These are phyloP conservation scores for Odontamblyopus lacepedii DNA, from an alignment of 2,797 vertebrate genomes.

Conservation along the genomic window DNA sequence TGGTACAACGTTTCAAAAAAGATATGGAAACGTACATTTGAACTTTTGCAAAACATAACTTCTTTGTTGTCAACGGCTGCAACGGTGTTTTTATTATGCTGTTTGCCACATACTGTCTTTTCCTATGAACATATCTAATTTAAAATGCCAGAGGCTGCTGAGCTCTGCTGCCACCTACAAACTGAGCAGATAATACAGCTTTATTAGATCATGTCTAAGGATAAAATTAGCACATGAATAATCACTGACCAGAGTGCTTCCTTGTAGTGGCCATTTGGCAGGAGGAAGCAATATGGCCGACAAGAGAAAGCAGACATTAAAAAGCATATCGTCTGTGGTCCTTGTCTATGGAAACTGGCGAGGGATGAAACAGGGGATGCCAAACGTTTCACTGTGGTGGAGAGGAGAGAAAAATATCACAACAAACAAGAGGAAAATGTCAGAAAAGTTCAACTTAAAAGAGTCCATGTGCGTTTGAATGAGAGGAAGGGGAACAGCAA, in stretches of 20 bases:
- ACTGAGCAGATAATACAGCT: slow-evolving; percentile 44
- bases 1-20: not conserved
- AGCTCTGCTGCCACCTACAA: slow-evolving; percentile 29
- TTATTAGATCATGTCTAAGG: slow-evolving; percentile 41
- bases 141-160: slow-evolving; percentile 23
- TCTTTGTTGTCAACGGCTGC: slow-evolving; percentile 5
- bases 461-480: slow-evolving; percentile 9
- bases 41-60: too few relatives aligned
- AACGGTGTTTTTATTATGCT: slow-evolving; percentile 40
- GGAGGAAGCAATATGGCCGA: slow-evolving; percentile 21
- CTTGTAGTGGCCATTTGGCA: slow-evolving; percentile 64
- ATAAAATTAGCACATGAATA: slow-evolving; percentile 72
- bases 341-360: slow-evolving; percentile 21
- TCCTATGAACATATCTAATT: slow-evolving; percentile 39
- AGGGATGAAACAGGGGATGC: slow-evolving; percentile 26
- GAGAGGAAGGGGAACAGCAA: not conserved
- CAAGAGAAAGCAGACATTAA: slow-evolving; percentile 47
- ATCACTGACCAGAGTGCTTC: slow-evolving; percentile 47
- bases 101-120: slow-evolving; percentile 30
- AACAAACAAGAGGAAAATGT: slow-evolving; percentile 18
- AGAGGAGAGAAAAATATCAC: slow-evolving; percentile 26
- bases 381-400: slow-evolving; percentile 29
- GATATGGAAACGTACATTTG: not conserved
- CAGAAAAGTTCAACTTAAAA: slow-evolving; percentile 5
- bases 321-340: slow-evolving; percentile 31